A percentile compares a stretch with the other conserved stretches of the same genome.
Evolutionary conservation across 2,888 invertebrate species (phyloP).

Genomic region (Microchrysa polita): DNA sequence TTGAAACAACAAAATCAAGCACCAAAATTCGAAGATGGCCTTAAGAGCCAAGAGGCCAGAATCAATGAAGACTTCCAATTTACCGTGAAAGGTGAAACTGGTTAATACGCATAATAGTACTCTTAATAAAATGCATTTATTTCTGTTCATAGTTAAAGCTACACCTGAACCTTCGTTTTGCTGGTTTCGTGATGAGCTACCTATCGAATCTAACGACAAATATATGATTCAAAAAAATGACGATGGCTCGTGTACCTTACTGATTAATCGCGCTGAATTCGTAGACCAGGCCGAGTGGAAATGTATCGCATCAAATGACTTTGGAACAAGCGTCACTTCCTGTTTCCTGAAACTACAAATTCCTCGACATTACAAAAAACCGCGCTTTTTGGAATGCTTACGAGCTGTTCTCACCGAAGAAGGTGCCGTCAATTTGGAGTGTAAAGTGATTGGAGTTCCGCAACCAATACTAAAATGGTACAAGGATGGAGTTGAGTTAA

Average conservation of each 20-base stretch:
- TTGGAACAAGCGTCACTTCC: constrained; percentile 87
- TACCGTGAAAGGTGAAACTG: constrained; percentile 76
- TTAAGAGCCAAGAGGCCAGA: constrained; percentile 83
- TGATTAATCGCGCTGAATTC: constrained; percentile 79
- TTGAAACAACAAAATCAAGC: constrained; percentile 78
- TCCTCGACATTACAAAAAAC: constrained; percentile 89
- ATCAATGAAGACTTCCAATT: constrained; percentile 85
- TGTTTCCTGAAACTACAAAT: constrained; percentile 85
- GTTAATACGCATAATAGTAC: too few relatives aligned
- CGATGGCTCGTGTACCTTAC: constrained; percentile 76
- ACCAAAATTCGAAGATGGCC: constrained; percentile 82
- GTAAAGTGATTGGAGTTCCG: constrained; percentile 91
- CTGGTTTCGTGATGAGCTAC: constrained; percentile 90
- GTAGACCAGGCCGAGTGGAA: constrained; percentile 93
- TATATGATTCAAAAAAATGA: constrained; percentile 76
- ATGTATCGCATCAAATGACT: constrained; percentile 88
- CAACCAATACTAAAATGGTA: constrained; percentile 92
- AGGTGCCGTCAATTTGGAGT: constrained; percentile 88
- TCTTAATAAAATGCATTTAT: too few relatives aligned
- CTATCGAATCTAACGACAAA: constrained; percentile 74
- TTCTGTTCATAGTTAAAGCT: constrained; percentile 70
- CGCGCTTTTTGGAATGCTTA: constrained; percentile 85
- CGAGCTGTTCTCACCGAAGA: constrained; percentile 87
- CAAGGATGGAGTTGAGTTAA: constrained; percentile 88
- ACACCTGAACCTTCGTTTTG: constrained; percentile 82